phyloP scores from a whole-genome alignment of 2,888 invertebrate genomes.

The Diachrysia chrysitis region DNA sequence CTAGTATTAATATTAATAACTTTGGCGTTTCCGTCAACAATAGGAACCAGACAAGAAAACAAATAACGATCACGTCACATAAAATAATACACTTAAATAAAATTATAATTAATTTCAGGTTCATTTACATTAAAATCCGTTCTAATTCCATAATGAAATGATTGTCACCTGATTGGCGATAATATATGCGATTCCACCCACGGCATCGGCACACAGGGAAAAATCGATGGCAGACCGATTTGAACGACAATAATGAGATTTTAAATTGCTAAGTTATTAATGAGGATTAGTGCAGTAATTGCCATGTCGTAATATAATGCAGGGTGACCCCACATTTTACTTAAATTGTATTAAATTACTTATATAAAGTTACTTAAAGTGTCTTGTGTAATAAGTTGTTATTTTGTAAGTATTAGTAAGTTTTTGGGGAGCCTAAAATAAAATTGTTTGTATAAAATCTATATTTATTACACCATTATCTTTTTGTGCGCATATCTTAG shows the following conservation, averaged over 20 bases:
- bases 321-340: conserved; percentile 28
- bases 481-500: too few relatives aligned
- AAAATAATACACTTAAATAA: not conserved
- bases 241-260: conserved; percentile 84
- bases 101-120: conserved; percentile 22
- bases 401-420: too few relatives aligned
- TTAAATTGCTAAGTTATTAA: conserved; percentile 85
- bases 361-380: not conserved
- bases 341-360: conserved; percentile 34
- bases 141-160: conserved; percentile 52
- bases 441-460: not conserved
- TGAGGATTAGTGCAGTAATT: conserved; percentile 78
- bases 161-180: conserved; percentile 78
- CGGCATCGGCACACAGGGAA: conserved; percentile 66
- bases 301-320: conserved; percentile 64
- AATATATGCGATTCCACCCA: conserved; percentile 81
- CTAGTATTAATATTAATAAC: too few relatives aligned
- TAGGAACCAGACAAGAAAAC: not conserved
- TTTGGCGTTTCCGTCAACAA: too few relatives aligned
- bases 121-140: conserved; percentile 35
- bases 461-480: too few relatives aligned
- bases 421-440: not conserved
- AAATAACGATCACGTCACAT: not conserved
- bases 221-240: conserved; percentile 86
- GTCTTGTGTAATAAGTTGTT: conserved; percentile 6